Conservation (phyloP, 2,888 invertebrate genomes). For the Eupithecia exiguata region DNA sequence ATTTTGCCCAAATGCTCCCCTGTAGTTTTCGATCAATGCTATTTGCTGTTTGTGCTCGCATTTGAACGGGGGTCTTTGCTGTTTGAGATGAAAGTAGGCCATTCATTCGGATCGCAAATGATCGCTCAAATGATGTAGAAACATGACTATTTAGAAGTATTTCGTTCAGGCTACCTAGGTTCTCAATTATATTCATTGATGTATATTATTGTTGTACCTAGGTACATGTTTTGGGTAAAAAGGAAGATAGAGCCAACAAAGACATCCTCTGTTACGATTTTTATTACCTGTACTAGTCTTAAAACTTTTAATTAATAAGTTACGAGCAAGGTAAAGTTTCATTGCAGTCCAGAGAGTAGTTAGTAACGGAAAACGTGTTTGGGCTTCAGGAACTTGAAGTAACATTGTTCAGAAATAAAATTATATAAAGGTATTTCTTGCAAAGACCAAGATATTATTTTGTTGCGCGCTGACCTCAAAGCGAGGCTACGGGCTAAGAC, state of each 20-base stretch:
- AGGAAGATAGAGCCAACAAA: background rate
- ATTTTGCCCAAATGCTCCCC: slow-evolving; percentile 11
- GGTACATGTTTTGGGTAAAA: background rate
- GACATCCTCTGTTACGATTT: slow-evolving; percentile 24
- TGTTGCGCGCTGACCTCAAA: slow-evolving; percentile 19
- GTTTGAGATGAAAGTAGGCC: background rate
- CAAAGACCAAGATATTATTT: slow-evolving; percentile 8
- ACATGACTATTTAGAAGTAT: background rate
- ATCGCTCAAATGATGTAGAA: background rate
- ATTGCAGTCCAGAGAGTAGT: slow-evolving; percentile 39
- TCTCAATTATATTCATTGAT: background rate
- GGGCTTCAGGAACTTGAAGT: slow-evolving; percentile 36
- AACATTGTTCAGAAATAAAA: slow-evolving; percentile 30
- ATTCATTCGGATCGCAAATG: background rate
- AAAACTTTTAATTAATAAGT: slow-evolving; percentile 44
- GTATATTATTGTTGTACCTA: background rate
- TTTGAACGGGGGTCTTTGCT: background rate
- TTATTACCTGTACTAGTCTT: slow-evolving; percentile 22
- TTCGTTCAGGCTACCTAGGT: background rate
- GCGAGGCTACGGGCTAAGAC: background rate
- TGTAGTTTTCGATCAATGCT: background rate
- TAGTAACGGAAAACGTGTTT: slow-evolving; percentile 42
- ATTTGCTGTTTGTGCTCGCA: background rate
- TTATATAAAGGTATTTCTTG: slow-evolving; percentile 9
- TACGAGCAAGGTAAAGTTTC: slow-evolving; percentile 34